A percentile compares a stretch with the other conserved stretches of the same genome.
These are phyloP conservation scores for Apeira syringaria DNA, from an alignment of 2,888 invertebrate species.

Conservation along the genomic window DNA sequence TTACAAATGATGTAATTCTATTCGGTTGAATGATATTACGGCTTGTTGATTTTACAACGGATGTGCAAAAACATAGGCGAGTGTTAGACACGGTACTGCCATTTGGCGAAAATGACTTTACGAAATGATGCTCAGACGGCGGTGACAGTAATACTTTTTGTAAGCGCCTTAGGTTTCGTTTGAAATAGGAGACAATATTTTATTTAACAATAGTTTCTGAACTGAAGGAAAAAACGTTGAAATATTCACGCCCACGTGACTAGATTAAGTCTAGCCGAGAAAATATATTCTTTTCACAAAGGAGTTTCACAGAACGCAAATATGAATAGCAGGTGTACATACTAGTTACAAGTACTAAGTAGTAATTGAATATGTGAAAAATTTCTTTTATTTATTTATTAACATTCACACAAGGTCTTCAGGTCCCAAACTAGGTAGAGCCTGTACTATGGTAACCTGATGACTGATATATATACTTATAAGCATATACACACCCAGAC, in stretches of 20 bases:
- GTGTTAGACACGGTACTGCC: constrained; percentile 27
- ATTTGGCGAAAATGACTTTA: constrained; percentile 27
- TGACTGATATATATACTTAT: no score
- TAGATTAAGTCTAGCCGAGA: constrained; percentile 14
- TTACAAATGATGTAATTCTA: constrained; percentile 41
- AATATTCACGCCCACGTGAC: constrained; percentile 19
- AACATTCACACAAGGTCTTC: no score
- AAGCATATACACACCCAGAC: no score
- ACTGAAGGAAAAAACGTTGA: constrained; percentile 10
- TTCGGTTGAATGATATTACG: constrained; percentile 41
- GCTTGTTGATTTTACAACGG: constrained; percentile 37
- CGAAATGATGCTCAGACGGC: constrained; percentile 22
- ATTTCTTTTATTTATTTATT: no score
- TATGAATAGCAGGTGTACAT: constrained; percentile 5
- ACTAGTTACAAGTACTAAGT: constrained; percentile 10
- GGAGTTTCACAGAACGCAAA: constrained; percentile 25
- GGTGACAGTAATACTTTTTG: constrained; percentile 18
- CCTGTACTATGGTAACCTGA: no score
- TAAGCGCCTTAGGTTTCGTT: constrained; percentile 4
- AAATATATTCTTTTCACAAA: constrained; percentile 21
- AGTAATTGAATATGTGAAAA: no score
- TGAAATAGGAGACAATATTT: constrained; percentile 6
- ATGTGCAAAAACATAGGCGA: constrained; percentile 36
- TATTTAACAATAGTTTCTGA: constrained; percentile 1
- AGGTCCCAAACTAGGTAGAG: no score